These are phyloP conservation scores for Plectropomus leopardus DNA, from an alignment of 2,113 vertebrate genomes.

Conservation along the genomic window DNA sequence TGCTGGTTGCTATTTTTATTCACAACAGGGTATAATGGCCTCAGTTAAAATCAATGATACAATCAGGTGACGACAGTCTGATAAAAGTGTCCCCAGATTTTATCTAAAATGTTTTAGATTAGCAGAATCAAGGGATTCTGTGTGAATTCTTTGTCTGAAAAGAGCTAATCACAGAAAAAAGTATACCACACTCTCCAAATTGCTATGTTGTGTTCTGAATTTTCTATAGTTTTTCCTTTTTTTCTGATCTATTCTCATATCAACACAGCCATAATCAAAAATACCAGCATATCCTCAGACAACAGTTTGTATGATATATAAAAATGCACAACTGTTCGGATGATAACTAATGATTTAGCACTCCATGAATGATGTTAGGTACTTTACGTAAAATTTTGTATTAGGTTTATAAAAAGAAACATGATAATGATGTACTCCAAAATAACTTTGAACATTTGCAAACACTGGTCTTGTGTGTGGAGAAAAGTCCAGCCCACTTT, in stretches of 20 bases:
- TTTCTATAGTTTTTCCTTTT: not conserved
- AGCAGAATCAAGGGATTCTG: not conserved
- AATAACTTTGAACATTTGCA: too few relatives aligned
- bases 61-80: not conserved
- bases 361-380: too few relatives aligned
- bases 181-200: not conserved
- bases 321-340: too few relatives aligned
- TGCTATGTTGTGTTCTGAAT: not conserved
- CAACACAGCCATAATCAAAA: too few relatives aligned
- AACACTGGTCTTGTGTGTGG: too few relatives aligned
- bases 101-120: not conserved
- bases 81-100: not conserved
- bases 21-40: slow-evolving; percentile 2
- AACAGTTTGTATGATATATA: too few relatives aligned
- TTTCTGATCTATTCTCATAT: not conserved
- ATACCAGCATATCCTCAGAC: too few relatives aligned
- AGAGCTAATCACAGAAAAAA: not conserved
- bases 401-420: too few relatives aligned
- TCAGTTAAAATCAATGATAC: slow-evolving; percentile 20
- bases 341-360: too few relatives aligned
- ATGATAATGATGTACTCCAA: too few relatives aligned
- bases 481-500: too few relatives aligned
- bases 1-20: slow-evolving; percentile 14
- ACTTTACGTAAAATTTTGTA: too few relatives aligned
- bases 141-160: not conserved